A percentile compares a stretch with the other conserved stretches of the same genome.
Conservation (phyloP, 2,113 vertebrate genomes). For the Lasiurus cinereus region DNA sequence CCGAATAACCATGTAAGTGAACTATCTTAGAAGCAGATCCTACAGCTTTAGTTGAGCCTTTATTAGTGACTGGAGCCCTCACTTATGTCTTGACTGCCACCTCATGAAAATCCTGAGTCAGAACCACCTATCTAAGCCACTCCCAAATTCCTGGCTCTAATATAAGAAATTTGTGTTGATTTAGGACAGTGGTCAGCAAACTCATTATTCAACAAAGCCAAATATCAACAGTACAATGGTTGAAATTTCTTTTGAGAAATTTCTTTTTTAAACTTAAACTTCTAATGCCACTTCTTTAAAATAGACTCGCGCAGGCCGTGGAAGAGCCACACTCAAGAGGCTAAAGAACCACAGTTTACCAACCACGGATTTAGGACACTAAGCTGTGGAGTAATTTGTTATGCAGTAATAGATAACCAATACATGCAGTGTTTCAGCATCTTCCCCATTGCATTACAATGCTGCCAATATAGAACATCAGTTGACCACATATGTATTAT, state of each 20-base stretch:
- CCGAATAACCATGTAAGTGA: background rate
- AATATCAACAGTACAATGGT: too few relatives aligned
- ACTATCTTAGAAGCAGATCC: background rate
- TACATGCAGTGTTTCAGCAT: background rate
- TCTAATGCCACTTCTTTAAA: too few relatives aligned
- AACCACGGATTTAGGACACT: background rate
- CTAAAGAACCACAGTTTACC: too few relatives aligned
- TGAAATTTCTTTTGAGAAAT: too few relatives aligned
- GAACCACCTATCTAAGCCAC: background rate
- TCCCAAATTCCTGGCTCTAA: slow-evolving; percentile 1
- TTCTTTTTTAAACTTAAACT: too few relatives aligned
- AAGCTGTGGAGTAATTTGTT: background rate
- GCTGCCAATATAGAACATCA: background rate
- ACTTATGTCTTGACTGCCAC: background rate
- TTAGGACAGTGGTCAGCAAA: background rate
- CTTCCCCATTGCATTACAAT: background rate
- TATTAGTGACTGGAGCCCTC: background rate
- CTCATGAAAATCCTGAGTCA: background rate
- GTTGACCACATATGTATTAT: background rate
- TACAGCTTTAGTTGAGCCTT: background rate
- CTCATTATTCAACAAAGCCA: too few relatives aligned
- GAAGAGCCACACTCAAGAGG: too few relatives aligned
- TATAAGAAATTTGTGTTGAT: background rate
- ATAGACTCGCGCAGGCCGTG: too few relatives aligned
- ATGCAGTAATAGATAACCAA: background rate